phyloP scores from a whole-genome alignment of 2,888 invertebrate genomes.

The Nebria salina region DNA sequence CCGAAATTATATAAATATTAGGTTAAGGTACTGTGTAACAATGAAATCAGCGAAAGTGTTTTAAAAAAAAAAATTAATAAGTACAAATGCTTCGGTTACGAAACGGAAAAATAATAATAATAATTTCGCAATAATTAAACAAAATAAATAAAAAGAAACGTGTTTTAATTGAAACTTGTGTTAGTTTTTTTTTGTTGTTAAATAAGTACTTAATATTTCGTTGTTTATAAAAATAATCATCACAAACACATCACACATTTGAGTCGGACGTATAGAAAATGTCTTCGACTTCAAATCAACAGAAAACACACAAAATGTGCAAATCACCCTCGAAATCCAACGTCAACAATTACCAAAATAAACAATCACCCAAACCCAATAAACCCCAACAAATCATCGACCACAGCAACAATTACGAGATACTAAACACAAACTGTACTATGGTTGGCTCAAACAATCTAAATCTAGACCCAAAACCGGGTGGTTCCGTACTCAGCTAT shows the following conservation, averaged over 20 bases:
- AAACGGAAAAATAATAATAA: not conserved
- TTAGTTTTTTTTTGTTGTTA: too few relatives aligned
- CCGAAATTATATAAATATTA: conserved; percentile 7
- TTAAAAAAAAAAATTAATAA: conserved; percentile 8
- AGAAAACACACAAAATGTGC: conserved; percentile 60
- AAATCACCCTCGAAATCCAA: conserved; percentile 61
- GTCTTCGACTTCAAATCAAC: conserved; percentile 31
- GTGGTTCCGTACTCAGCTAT: conserved; percentile 13
- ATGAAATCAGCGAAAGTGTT: conserved; percentile 5
- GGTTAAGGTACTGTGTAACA: conserved; percentile 8
- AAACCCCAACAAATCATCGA: conserved; percentile 55
- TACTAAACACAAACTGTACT: conserved; percentile 62
- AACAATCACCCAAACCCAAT: conserved; percentile 20
- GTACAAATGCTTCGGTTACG: conserved; percentile 4
- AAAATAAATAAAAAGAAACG: not conserved
- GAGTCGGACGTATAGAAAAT: conserved; percentile 15
- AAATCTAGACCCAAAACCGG: conserved; percentile 54
- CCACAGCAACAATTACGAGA: conserved; percentile 58
- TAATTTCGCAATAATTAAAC: not conserved
- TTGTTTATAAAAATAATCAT: not conserved
- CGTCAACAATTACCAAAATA: conserved; percentile 5
- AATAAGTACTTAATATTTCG: too few relatives aligned
- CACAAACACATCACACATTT: conserved; percentile 9
- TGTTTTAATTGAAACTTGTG: too few relatives aligned
- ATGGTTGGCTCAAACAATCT: conserved; percentile 63